Conservation (phyloP, 2,888 invertebrate species). For the Ophraella communa region DNA sequence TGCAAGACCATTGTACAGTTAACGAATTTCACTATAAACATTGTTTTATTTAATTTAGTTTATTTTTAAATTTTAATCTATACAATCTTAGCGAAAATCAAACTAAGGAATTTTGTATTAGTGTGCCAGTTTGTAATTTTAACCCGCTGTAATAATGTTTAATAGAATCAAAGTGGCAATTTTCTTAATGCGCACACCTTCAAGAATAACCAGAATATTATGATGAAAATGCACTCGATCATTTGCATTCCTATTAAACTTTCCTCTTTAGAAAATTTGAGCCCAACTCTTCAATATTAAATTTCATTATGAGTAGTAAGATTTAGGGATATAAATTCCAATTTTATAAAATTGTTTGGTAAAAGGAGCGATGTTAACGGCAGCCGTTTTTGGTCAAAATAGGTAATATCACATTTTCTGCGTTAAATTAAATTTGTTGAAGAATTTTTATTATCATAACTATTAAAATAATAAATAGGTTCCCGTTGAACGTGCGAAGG, state of each 20-base stretch:
- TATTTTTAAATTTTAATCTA: too few species aligned
- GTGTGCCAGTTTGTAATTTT: too few species aligned
- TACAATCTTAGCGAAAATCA: too few species aligned
- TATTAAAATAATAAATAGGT: neutral
- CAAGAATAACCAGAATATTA: neutral
- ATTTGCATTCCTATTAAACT: conserved; percentile 10
- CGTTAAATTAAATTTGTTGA: conserved; percentile 56
- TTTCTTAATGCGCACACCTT: neutral
- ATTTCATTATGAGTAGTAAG: conserved; percentile 33
- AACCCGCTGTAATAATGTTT: too few species aligned
- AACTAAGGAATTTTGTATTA: too few species aligned
- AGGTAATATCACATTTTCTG: conserved; percentile 58
- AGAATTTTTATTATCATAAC: neutral
- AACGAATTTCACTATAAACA: too few species aligned
- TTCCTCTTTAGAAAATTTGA: conserved; percentile 16
- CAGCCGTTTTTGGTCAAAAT: conserved; percentile 53
- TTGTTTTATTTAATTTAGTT: too few species aligned
- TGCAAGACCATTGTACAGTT: too few species aligned
- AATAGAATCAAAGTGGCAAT: neutral
- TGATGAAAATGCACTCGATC: conserved; percentile 7
- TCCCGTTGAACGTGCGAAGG: neutral
- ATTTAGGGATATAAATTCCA: conserved; percentile 51
- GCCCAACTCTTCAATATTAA: conserved; percentile 30
- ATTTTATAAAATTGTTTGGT: conserved; percentile 54
- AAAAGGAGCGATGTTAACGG: conserved; percentile 36